phyloP scores from a whole-genome alignment of 2,113 vertebrate species.

The Bos javanicus region DNA sequence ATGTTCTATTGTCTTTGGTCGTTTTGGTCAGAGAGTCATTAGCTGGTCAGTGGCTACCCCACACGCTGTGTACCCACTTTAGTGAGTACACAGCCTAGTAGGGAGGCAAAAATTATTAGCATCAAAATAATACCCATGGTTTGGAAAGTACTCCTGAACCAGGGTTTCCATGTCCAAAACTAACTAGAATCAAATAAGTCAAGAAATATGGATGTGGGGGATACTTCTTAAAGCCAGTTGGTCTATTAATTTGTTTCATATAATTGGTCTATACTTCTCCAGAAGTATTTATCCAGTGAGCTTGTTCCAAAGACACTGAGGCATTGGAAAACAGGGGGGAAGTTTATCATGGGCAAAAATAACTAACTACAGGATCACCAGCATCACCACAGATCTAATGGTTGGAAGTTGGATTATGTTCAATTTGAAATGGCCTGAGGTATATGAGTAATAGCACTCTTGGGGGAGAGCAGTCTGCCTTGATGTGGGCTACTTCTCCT shows the following conservation, averaged over 20 bases:
- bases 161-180: neutral
- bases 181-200: neutral
- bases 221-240: neutral
- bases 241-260: neutral
- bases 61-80: neutral
- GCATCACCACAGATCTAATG: neutral
- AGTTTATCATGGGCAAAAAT: neutral
- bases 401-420: neutral
- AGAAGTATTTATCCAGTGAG: neutral
- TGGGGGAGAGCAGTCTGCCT: neutral
- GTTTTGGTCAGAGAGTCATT: neutral
- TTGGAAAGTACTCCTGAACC: neutral
- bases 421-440: neutral
- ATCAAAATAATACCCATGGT: neutral
- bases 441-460: neutral
- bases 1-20: neutral
- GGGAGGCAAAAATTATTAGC: neutral
- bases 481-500: neutral
- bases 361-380: neutral
- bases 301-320: neutral
- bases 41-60: neutral
- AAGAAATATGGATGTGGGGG: neutral
- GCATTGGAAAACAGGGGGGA: neutral
- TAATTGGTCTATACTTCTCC: neutral
- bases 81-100: neutral